phyloP scores from a whole-genome alignment of 2,113 vertebrate species.

The Piaya cayana region DNA sequence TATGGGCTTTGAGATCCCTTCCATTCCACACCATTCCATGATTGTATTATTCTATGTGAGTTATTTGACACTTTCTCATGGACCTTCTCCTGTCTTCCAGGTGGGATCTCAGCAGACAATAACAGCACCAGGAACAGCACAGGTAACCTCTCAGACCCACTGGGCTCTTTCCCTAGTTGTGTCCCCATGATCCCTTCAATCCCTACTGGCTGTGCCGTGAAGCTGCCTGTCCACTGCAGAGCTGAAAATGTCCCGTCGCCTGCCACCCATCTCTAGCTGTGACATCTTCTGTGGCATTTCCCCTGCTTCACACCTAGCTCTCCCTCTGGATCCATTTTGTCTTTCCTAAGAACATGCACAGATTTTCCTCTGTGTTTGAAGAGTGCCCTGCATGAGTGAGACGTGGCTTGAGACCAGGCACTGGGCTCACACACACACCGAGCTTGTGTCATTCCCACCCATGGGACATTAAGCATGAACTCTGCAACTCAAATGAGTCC shows the following conservation, averaged over 20 bases:
- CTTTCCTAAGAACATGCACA: background rate
- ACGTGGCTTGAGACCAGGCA: background rate
- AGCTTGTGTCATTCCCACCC: background rate
- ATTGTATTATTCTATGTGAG: no score
- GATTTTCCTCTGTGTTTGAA: background rate
- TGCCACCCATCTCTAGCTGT: background rate
- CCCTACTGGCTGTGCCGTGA: background rate
- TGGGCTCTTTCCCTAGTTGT: background rate
- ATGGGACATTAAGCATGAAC: rapidly evolving
- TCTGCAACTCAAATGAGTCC: rapidly evolving
- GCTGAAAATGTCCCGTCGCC: background rate
- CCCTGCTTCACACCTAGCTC: background rate
- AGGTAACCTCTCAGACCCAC: background rate
- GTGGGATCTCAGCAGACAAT: background rate
- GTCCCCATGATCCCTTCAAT: background rate
- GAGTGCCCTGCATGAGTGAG: rapidly evolving
- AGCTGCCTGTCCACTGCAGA: background rate
- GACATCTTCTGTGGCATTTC: background rate
- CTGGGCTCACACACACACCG: background rate
- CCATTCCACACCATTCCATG: no score
- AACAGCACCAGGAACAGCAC: background rate
- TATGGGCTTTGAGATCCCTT: no score
- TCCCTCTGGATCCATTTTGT: rapidly evolving
- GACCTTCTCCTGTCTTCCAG: slow-evolving; percentile 11
- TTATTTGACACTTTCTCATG: background rate